These are phyloP conservation scores for Pavo muticus DNA, from an alignment of 2,113 vertebrate species.

Conservation along the genomic window DNA sequence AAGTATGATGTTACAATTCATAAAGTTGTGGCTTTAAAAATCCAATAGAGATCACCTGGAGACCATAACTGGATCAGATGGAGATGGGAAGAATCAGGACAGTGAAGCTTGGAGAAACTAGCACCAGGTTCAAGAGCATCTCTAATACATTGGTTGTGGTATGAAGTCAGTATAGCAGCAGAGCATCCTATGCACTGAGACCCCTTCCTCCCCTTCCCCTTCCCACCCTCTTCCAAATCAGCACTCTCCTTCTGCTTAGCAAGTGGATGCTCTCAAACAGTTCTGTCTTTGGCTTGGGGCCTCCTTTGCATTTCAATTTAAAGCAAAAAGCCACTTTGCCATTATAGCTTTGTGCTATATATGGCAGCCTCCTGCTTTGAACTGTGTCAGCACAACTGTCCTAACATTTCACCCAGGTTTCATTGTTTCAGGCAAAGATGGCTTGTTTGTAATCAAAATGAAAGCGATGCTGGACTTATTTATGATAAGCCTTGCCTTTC, in stretches of 20 bases:
- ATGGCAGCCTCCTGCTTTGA: conserved; percentile 69
- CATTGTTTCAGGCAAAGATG: conserved; percentile 66
- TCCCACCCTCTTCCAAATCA: conserved; percentile 38
- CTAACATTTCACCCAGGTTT: conserved; percentile 67
- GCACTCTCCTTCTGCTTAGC: conserved; percentile 69
- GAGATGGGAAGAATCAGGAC: conserved; percentile 74
- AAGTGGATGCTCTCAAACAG: conserved; percentile 70
- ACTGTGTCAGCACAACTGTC: conserved; percentile 65
- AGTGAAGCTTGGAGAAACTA: conserved; percentile 74
- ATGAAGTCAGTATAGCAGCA: conserved; percentile 74
- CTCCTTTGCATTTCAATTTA: conserved; percentile 72
- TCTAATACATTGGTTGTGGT: conserved; percentile 73
- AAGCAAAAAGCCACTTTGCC: conserved; percentile 69
- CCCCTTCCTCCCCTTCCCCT: conserved; percentile 23
- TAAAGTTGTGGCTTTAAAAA: conserved; percentile 76
- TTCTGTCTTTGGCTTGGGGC: conserved; percentile 72
- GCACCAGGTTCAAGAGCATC: conserved; percentile 74
- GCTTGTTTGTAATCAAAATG: conserved; percentile 51
- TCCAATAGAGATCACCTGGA: conserved; percentile 74
- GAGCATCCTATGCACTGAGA: conserved; percentile 69
- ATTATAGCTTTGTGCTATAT: conserved; percentile 64
- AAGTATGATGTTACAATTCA: conserved; percentile 70
- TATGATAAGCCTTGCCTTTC: conserved; percentile 33
- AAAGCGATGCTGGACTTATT: conserved; percentile 48
- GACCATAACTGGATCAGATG: conserved; percentile 74